Evolutionary conservation across 23 tunicate genomes (phyloP).

Genomic region (Pegea sp.): DNA sequence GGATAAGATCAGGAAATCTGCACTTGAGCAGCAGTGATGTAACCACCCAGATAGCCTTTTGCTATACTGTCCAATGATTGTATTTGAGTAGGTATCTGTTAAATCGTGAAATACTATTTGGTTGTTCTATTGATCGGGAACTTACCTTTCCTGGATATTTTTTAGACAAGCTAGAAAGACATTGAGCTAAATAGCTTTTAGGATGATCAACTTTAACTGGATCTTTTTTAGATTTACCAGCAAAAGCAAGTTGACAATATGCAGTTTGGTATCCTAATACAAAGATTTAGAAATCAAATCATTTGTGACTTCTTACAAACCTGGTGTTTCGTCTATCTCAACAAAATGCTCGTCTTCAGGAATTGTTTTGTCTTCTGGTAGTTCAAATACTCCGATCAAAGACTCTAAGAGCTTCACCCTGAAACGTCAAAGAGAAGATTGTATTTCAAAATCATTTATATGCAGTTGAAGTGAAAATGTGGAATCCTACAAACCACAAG

Average conservation of each 20-base stretch:
- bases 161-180: slow-evolving; percentile 36
- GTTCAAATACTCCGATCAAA: slow-evolving; percentile 75
- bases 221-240: slow-evolving; percentile 35
- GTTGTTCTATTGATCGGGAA: too few relatives aligned
- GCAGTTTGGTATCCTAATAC: slow-evolving; percentile 61
- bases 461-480: background rate
- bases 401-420: slow-evolving; percentile 62
- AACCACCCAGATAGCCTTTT: too few relatives aligned
- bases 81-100: too few relatives aligned
- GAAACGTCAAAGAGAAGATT: too few relatives aligned
- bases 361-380: slow-evolving; percentile 66
- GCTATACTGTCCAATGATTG: too few relatives aligned
- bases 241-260: slow-evolving; percentile 78
- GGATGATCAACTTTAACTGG: slow-evolving; percentile 69
- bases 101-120: too few relatives aligned
- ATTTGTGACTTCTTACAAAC: slow-evolving; percentile 1
- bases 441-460: background rate
- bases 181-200: slow-evolving; percentile 55
- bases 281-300: background rate
- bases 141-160: too few relatives aligned
- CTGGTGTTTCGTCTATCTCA: slow-evolving; percentile 82
- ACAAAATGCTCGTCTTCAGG: slow-evolving; percentile 91
- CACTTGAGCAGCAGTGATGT: too few relatives aligned
- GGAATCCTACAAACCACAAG: slow-evolving; percentile 23
- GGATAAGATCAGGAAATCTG: too few relatives aligned